Evolutionary conservation across 2,113 vertebrate species (phyloP).

Genomic region (Cichladusa arquata): DNA sequence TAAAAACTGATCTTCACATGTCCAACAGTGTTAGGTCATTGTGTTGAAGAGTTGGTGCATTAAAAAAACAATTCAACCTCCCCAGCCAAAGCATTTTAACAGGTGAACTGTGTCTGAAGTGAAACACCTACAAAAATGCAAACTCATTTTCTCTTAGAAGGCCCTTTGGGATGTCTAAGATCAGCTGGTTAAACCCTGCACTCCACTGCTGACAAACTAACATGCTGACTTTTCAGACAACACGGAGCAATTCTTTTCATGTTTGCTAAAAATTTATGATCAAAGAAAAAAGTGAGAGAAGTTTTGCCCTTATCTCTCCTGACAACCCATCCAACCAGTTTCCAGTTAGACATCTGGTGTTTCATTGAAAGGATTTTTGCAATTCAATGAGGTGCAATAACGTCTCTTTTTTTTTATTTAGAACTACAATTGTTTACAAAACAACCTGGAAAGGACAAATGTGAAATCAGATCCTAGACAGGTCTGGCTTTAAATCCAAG

Average conservation of each 20-base stretch:
- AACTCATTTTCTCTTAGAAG: neutral
- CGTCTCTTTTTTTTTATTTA: neutral
- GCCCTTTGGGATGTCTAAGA: neutral
- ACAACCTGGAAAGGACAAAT: neutral
- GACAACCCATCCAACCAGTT: conserved; percentile 21
- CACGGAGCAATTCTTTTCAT: neutral
- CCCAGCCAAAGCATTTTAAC: neutral
- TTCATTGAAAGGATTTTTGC: neutral
- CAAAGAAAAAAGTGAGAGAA: neutral
- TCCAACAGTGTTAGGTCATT: neutral
- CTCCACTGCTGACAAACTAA: neutral
- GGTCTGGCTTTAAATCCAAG: neutral
- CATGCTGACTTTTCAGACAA: neutral
- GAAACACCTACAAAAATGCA: neutral
- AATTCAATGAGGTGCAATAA: conserved; percentile 23
- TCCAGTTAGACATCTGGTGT: neutral
- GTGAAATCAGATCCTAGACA: neutral
- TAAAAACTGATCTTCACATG: neutral
- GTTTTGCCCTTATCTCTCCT: neutral
- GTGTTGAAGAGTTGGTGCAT: neutral
- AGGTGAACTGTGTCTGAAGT: neutral
- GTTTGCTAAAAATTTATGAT: neutral
- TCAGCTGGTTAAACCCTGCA: neutral
- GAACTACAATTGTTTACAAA: neutral
- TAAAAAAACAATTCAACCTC: neutral